Evolutionary conservation across 2,113 vertebrate genomes (phyloP), one percentile per base, ranked within the genome.

Genomic region (Corydoras maculifer): DNA sequence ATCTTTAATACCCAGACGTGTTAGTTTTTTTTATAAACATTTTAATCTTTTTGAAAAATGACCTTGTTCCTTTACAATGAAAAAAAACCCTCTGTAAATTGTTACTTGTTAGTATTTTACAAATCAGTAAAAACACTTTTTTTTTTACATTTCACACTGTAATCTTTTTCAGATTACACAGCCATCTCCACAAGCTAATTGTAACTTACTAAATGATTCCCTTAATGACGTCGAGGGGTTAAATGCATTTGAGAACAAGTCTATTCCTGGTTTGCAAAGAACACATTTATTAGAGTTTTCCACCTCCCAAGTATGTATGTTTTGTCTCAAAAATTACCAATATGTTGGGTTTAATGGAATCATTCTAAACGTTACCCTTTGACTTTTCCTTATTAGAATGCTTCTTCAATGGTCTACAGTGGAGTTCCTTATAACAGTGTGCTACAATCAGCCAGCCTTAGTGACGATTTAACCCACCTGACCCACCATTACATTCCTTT

Each of bases 371-470:
- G 13, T n/a, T 59, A n/a, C 29, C 48, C 3, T 3, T 64, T 60
- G 14, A 31, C 61, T 8, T 63, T 43, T 43, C 35, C 6, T 70
- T 60, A 65, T 48, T 77, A 88, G 85, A 78, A 72, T 49, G 78
- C 61, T 35, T 1, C 64, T 9, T 9, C 65, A 31, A 64, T 68
- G 5, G 49, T 77, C 48, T 83, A 86, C 68, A 81, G 73, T 9
- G 87, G 86, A 65, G 81, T 48, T 15, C 82, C 83, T 13, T 91
- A 89, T 77, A 68, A 76, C 75, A 92, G 88, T 68, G 59, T 85
- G 25, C 86, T 92, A 71, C 88, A 81, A 31, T 67, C 79, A 7
- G 78, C 73, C 57, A 53, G 73, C 43, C 61, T 70, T 70, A 25
- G 64, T 35, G 51, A 54, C 2, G 25, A 58, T 13, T 18, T 4